These are phyloP conservation scores for Carterocephalus palaemon DNA, from an alignment of 2,888 invertebrate genomes.

Conservation along the genomic window DNA sequence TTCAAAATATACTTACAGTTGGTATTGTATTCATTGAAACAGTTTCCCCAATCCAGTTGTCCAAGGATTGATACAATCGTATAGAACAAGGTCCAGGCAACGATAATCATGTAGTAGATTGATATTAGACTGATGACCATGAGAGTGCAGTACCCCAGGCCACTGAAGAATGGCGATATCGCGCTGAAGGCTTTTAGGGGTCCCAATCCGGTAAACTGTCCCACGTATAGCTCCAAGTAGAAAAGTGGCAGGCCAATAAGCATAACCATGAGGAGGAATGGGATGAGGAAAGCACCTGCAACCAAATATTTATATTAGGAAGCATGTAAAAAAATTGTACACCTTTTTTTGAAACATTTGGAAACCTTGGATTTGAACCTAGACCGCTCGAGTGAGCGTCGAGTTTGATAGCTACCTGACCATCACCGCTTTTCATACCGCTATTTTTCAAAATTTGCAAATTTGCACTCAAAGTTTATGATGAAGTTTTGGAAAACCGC, in stretches of 20 bases:
- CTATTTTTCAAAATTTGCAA: no score
- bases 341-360: no score
- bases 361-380: no score
- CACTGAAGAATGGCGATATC: conserved; percentile 81
- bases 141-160: conserved; percentile 83
- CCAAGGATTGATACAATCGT: conserved; percentile 83
- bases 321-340: no score
- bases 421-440: no score
- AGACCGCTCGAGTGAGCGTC: no score
- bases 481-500: no score
- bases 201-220: conserved; percentile 88
- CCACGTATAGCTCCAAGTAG: conserved; percentile 87
- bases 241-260: conserved; percentile 89
- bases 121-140: conserved; percentile 85
- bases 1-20: conserved; percentile 70
- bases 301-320: conserved; percentile 37
- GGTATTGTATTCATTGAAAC: conserved; percentile 81
- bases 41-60: conserved; percentile 83
- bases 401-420: no score
- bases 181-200: conserved; percentile 81
- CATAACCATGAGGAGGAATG: conserved; percentile 86
- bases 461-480: no score
- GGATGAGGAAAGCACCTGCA: conserved; percentile 86
- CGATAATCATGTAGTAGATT: conserved; percentile 89
- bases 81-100: conserved; percentile 88